Evolutionary conservation across 1,140 invertebrate species (phyloP).

Genomic region (Sweltsa coloradensis): DNA sequence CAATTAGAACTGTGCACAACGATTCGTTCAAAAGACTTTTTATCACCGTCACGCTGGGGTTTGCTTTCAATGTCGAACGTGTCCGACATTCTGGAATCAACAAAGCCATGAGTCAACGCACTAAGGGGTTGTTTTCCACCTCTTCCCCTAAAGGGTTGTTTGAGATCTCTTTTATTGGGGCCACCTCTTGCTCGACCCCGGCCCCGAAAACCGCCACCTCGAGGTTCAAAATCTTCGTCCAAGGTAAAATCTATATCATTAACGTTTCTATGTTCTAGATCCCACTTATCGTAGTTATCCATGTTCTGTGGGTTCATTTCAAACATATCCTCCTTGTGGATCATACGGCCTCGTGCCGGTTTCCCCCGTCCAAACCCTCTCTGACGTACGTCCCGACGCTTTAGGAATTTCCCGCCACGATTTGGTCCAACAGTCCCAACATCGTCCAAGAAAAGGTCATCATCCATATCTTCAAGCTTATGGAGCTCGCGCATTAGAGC

Average conservation of each 20-base stretch:
- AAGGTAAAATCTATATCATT: neutral
- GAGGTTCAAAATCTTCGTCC: neutral
- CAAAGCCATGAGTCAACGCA: neutral
- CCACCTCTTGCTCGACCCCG: neutral
- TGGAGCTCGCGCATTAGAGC: neutral
- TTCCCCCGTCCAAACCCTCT: no score
- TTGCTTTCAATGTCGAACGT: constrained; percentile 2
- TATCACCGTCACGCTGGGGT: neutral
- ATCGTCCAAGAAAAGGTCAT: constrained; percentile 3
- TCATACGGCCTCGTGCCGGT: neutral
- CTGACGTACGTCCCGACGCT: neutral
- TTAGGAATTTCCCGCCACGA: neutral
- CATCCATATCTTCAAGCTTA: neutral
- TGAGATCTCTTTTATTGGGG: no score
- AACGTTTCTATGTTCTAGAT: neutral
- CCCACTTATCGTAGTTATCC: neutral
- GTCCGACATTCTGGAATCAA: neutral
- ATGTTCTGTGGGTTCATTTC: neutral
- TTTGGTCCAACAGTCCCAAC: neutral
- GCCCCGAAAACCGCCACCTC: neutral
- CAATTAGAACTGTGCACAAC: neutral
- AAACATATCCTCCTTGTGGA: neutral
- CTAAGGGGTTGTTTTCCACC: no score
- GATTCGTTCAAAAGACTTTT: no score
- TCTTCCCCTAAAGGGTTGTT: no score